A percentile compares a stretch with the other conserved stretches of the same genome.
Evolutionary conservation across 2,113 vertebrate genomes (phyloP).

Genomic region (Anguilla rostrata): DNA sequence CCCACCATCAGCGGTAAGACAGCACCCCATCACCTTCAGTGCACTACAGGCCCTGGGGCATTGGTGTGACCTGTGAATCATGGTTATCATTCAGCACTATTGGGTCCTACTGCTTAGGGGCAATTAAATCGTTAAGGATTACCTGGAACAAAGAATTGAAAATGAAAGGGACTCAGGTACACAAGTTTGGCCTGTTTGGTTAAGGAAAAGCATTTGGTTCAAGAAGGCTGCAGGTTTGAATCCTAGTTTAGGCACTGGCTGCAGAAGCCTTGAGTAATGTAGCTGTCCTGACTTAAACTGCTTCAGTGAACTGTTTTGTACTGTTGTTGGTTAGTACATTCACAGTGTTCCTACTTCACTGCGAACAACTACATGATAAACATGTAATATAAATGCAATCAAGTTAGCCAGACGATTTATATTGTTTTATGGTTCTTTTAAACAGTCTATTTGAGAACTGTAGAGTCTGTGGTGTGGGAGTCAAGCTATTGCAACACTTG

Average conservation of each 20-base stretch:
- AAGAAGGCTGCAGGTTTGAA: neutral
- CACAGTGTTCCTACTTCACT: neutral
- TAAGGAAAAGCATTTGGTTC: neutral
- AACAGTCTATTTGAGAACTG: neutral
- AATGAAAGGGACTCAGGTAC: neutral
- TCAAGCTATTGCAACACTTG: neutral
- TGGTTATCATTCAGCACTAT: neutral
- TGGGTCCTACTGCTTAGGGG: neutral
- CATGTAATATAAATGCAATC: neutral
- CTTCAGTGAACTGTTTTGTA: neutral
- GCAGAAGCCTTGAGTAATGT: neutral
- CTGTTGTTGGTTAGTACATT: neutral
- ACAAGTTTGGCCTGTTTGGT: neutral
- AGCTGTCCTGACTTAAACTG: neutral
- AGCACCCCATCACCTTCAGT: neutral
- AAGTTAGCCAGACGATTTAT: neutral
- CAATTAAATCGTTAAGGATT: neutral
- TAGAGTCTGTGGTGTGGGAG: neutral
- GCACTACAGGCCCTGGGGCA: neutral
- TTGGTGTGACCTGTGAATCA: neutral
- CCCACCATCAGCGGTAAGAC: conserved; percentile 81
- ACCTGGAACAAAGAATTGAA: neutral
- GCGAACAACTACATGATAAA: neutral
- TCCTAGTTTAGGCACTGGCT: neutral
- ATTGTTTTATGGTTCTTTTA: neutral